Evolutionary conservation across 2,888 invertebrate genomes (phyloP), one percentile per base, ranked within the genome.

Genomic region (Melinopterus prodromus): DNA sequence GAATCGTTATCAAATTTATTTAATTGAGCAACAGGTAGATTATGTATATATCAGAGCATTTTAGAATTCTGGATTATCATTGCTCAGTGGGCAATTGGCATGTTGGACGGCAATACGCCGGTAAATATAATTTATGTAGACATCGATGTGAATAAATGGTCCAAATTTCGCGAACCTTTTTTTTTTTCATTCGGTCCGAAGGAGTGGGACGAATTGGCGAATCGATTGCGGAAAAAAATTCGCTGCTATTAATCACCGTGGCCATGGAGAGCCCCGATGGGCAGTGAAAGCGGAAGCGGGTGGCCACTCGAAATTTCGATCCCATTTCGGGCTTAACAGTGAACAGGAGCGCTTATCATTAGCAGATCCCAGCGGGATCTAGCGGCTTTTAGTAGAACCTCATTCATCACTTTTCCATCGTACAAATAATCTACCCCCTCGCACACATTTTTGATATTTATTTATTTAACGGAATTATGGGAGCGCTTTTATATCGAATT

Each of bases 111-210:
- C 53, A 53, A 53, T 53, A 53, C 53, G 53, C 53, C 53, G 12
- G 53, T 53, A 12, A 53, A 53, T 9, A 2, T 53, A 53, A 53
- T 53, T 53, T 53, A 53, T 53, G 53, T 53, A 7, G 53, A 53
- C 53, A 53, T 53, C 53, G 53, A 53, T 53, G 53, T 53, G 53
- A 53, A 53, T 53, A 53, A 53, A 53, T 53, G 53, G 53, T 53
- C 53, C 53, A 12, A 53, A 53, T 53, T 53, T 53, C 53, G 53
- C 1, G 53, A 12, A 12, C 53, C 12, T 53, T 53, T 53, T 38
- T 38, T 6, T 38, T 53, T 7, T 53, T 7, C 53, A 53, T 9
- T 7, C 53, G 53, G 12, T 6, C 2, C 53, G 53, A 53, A 53
- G 53, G 53, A 53, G 53, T 53, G 53, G 53, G 53, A 6, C 53